phyloP scores from a whole-genome alignment of 2,888 invertebrate genomes.

The Colostygia pectinataria region DNA sequence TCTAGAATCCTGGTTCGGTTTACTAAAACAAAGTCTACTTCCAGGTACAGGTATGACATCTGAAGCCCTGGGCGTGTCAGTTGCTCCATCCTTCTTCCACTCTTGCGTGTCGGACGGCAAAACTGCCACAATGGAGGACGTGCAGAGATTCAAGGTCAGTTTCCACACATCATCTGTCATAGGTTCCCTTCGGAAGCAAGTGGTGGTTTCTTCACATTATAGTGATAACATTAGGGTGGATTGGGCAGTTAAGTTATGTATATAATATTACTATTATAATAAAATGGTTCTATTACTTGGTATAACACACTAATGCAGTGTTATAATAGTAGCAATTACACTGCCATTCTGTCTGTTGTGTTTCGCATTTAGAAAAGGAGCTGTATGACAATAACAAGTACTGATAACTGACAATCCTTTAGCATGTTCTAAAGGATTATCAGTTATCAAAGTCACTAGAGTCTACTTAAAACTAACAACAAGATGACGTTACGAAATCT shows the following conservation, averaged over 20 bases:
- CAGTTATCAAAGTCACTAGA: too few species aligned
- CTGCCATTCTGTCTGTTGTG: too few species aligned
- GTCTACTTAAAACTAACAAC: neutral
- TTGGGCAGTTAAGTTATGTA: neutral
- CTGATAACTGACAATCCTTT: too few species aligned
- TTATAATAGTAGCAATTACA: too few species aligned
- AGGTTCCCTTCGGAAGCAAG: constrained; percentile 9
- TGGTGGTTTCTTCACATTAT: constrained; percentile 3
- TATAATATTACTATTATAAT: neutral
- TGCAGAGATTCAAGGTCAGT: constrained; percentile 94
- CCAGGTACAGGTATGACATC: constrained; percentile 95
- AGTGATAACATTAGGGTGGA: neutral
- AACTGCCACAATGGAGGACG: constrained; percentile 97
- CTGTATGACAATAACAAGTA: too few species aligned
- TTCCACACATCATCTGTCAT: constrained; percentile 15
- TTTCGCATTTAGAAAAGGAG: too few species aligned
- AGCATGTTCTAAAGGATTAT: too few species aligned
- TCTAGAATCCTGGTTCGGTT: neutral
- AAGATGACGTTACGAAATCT: constrained; percentile 7
- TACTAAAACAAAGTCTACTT: constrained; percentile 23
- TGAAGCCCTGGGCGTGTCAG: constrained; percentile 96
- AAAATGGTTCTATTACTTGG: too few species aligned
- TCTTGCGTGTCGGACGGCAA: constrained; percentile 97
- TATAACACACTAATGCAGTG: too few species aligned
- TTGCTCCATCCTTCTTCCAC: constrained; percentile 98